Evolutionary conservation across 2,888 invertebrate genomes (phyloP), one percentile per base, ranked within the genome.

Genomic region (Cephus pygmeus): DNA sequence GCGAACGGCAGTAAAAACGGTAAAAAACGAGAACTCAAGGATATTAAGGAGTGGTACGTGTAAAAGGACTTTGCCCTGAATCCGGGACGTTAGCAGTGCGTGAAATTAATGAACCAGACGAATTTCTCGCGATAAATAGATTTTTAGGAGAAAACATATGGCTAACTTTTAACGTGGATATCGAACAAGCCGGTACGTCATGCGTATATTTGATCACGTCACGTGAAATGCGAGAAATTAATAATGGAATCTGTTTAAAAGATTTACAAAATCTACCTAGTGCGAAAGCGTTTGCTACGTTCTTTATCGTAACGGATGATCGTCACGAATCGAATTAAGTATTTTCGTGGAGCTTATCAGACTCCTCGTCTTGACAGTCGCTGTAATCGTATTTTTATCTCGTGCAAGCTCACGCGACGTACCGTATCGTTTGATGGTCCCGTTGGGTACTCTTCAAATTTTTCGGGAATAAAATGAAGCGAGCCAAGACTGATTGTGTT

Each of bases 1-100:
- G 87, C 90, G 75, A 89, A 88, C 77, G 85, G 82, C 75, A 88
- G 86, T 83, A 91, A 93, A 89, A 93, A 94, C 79, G 93, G 92
- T 82, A 94, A 96, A 92, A 96, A 97, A 89, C 94, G 95, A 82
- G 95, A 95, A 91, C 94, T 96, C 82, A 97, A 97, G 94, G 97
- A 97, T 91, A 97, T 98, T 91, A 98, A 98, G 93, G 98, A 98
- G 94, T 98, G 98, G 98, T 98, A 98, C 92, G 98, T 98, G 92
- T 98, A 96, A 94, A 84, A 31, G 73, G 75, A 35, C 56, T 15
- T 23, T 15, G 56, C 23, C 9, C 56, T 23, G 1, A 56, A 56
- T 56, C 56, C 23, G 6, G 56, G 23, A 56, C 56, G 0, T 23
- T 23, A 2, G 23, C 23, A 56, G 56, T 56, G 56, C 23, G 56